Evolutionary conservation across 2,888 invertebrate genomes (phyloP).

Genomic region (Amphipyra tragopoginis): DNA sequence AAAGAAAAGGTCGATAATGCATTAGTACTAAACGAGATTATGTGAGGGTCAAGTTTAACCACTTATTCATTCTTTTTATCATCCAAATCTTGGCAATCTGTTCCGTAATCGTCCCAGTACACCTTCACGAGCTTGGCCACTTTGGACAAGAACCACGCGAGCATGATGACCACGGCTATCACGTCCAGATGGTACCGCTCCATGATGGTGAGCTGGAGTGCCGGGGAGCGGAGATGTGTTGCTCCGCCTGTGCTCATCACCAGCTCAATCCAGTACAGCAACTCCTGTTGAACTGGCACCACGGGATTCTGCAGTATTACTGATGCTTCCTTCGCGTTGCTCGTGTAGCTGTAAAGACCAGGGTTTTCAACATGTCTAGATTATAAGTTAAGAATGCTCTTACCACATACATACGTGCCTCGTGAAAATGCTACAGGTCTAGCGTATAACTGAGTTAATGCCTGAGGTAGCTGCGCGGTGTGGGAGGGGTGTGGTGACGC

Average conservation of each 20-base stretch:
- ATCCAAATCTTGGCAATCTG: slow-evolving; percentile 43
- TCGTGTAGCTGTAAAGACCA: slow-evolving; percentile 60
- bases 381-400: no score
- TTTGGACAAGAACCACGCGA: slow-evolving; percentile 72
- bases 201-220: slow-evolving; percentile 56
- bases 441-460: no score
- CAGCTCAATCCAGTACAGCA: slow-evolving; percentile 69
- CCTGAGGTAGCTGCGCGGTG: no score
- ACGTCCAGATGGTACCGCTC: slow-evolving; percentile 69
- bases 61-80: slow-evolving; percentile 62
- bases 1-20: no score
- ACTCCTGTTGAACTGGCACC: slow-evolving; percentile 60
- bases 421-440: no score
- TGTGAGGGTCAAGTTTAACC: no score
- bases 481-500: no score
- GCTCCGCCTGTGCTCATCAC: slow-evolving; percentile 65
- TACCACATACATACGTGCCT: no score
- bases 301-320: slow-evolving; percentile 58
- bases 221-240: slow-evolving; percentile 67
- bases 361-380: no score
- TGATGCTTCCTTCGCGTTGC: slow-evolving; percentile 62
- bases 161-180: slow-evolving; percentile 54
- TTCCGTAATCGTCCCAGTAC: slow-evolving; percentile 60
- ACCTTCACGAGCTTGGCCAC: slow-evolving; percentile 67
- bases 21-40: no score